phyloP scores from a whole-genome alignment of 2,113 vertebrate species.

The Crocuta crocuta region DNA sequence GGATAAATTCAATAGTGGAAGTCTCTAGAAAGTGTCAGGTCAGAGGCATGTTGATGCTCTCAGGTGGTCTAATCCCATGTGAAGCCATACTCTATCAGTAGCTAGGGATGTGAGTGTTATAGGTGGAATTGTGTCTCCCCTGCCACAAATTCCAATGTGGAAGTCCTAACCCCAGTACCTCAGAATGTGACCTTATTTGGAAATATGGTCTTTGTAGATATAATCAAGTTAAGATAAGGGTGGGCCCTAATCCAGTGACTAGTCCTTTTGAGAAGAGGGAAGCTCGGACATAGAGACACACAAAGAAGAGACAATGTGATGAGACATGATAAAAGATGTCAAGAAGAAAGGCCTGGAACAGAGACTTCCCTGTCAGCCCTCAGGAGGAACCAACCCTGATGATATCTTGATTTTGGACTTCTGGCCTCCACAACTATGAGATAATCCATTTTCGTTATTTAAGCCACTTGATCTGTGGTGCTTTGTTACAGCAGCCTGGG shows the following conservation, averaged over 20 bases:
- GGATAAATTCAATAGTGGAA: neutral
- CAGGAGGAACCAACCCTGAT: neutral
- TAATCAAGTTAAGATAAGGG: neutral
- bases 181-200: neutral
- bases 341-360: neutral
- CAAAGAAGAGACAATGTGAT: neutral
- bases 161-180: neutral
- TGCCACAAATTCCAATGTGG: neutral
- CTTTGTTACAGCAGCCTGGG: neutral
- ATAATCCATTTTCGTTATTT: neutral
- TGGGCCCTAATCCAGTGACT: neutral
- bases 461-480: neutral
- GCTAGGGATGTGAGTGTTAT: neutral
- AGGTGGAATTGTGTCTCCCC: neutral
- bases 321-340: neutral
- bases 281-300: neutral
- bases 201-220: neutral
- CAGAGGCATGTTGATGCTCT: neutral
- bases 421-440: neutral
- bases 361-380: neutral
- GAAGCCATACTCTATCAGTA: neutral
- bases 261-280: neutral
- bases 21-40: neutral
- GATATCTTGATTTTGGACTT: neutral
- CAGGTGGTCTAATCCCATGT: neutral